Percentiles rank a stretch among this genome's conserved stretches.
These are phyloP conservation scores for Emydoidea blandingii DNA, from an alignment of 2,797 vertebrate genomes.

Conservation along the genomic window DNA sequence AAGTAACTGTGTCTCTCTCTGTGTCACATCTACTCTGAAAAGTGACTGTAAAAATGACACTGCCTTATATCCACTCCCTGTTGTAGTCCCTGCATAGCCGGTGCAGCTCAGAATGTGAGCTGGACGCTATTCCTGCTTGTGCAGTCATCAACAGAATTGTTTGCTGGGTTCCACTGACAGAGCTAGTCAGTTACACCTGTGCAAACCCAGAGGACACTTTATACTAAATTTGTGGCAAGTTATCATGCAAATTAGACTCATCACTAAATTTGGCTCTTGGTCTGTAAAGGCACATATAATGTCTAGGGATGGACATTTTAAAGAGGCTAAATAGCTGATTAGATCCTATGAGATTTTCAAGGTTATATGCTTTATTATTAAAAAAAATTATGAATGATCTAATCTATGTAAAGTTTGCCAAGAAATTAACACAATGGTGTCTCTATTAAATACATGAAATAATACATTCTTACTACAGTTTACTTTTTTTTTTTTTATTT, in stretches of 20 bases:
- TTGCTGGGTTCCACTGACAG: background rate
- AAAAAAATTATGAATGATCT: no score
- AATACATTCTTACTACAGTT: background rate
- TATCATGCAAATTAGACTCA: background rate
- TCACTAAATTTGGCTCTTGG: background rate
- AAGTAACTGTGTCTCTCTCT: background rate
- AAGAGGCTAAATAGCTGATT: background rate
- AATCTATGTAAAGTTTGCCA: accelerated
- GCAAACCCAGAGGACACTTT: background rate
- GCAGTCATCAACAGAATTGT: background rate
- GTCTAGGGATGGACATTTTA: background rate
- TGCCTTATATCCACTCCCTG: background rate
- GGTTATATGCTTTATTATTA: background rate
- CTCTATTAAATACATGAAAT: background rate
- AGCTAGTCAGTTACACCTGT: background rate
- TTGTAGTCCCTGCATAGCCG: background rate
- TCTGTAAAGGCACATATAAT: background rate
- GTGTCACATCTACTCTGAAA: background rate
- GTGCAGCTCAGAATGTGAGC: background rate
- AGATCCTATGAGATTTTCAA: background rate
- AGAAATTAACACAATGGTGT: background rate
- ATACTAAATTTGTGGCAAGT: background rate
- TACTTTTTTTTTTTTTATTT: background rate
- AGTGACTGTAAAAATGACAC: background rate
- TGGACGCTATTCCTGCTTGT: background rate